Conservation (phyloP, 1,140 invertebrate genomes). For the Zaprionus inermis region DNA sequence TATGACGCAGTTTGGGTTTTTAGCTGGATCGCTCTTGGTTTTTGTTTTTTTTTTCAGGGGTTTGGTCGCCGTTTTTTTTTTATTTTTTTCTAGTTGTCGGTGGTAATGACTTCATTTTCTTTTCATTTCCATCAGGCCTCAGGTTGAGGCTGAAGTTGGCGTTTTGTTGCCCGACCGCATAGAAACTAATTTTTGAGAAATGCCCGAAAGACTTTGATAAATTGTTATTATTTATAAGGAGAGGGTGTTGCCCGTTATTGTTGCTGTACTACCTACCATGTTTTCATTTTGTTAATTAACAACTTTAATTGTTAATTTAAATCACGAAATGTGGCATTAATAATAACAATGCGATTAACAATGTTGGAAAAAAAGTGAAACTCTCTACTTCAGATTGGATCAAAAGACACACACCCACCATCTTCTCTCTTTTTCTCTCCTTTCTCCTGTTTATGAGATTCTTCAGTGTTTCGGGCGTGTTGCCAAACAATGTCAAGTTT, state of each 20-base stretch:
- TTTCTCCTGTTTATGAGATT: constrained; percentile 36
- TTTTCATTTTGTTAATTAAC: constrained; percentile 77
- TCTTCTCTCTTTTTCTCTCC: neutral
- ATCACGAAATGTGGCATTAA: constrained; percentile 39
- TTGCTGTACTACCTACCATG: constrained; percentile 10
- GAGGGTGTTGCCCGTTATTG: constrained; percentile 16
- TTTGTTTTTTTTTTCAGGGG: neutral
- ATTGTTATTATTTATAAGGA: constrained; percentile 47
- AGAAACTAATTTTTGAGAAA: constrained; percentile 51
- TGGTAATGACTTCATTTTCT: constrained; percentile 72
- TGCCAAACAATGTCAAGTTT: neutral
- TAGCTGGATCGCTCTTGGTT: neutral
- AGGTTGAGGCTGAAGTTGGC: constrained; percentile 13
- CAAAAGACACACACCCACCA: constrained; percentile 10
- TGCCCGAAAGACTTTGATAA: constrained; percentile 49
- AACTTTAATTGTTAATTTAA: constrained; percentile 77
- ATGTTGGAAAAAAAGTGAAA: constrained; percentile 70
- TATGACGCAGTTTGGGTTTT: constrained; percentile 28
- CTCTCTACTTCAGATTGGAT: constrained; percentile 56
- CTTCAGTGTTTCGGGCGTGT: neutral
- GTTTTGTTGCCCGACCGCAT: constrained; percentile 11
- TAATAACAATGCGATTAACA: constrained; percentile 28
- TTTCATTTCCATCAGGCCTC: constrained; percentile 34
- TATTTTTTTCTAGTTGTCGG: constrained; percentile 41
- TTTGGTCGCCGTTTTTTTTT: constrained; percentile 24